Conservation (phyloP, 2,113 vertebrate genomes). For the Todiramphus chloris region DNA sequence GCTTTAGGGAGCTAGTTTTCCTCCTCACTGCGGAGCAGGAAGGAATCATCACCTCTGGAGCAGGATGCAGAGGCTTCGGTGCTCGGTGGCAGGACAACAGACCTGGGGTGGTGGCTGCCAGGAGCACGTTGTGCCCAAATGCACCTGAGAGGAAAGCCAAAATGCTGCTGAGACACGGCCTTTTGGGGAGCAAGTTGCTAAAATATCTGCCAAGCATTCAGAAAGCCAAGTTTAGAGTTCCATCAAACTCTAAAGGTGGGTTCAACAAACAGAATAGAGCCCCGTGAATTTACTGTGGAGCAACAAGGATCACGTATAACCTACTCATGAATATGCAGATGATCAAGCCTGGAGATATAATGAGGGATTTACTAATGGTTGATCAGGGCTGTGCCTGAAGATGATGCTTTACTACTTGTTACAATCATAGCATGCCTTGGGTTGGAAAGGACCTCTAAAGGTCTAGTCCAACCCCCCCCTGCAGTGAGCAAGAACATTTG, state of each 20-base stretch:
- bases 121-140: accelerated
- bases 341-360: not conserved
- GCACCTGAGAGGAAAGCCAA: accelerated
- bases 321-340: not conserved
- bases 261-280: not conserved
- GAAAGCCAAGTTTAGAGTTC: not conserved
- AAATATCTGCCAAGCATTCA: not conserved
- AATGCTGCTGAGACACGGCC: accelerated
- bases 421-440: no score
- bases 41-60: not conserved
- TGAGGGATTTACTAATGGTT: not conserved
- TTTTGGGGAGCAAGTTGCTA: no score
- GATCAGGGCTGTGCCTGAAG: not conserved
- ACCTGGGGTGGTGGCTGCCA: not conserved
- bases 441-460: no score
- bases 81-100: not conserved
- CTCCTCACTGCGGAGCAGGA: not conserved
- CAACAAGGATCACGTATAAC: no score
- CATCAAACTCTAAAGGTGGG: no score
- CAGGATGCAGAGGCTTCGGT: not conserved
- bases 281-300: not conserved
- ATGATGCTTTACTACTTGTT: not conserved
- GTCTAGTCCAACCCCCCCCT: no score
- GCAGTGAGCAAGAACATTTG: no score
- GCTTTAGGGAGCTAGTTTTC: not conserved